phyloP scores from a whole-genome alignment of 2,888 invertebrate genomes.

The Stenolophus ochropezus region DNA sequence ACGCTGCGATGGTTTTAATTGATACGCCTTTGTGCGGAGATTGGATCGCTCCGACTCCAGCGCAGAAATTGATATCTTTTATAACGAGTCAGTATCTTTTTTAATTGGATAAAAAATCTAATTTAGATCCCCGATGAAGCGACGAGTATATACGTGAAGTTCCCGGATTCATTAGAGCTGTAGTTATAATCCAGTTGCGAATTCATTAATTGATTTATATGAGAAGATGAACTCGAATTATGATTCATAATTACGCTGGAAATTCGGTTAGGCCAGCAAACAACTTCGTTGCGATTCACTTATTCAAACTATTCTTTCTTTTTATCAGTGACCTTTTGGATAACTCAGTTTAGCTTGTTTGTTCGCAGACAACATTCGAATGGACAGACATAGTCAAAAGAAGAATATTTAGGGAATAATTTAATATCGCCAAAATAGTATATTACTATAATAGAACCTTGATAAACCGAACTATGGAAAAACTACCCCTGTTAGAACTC shows the following conservation, averaged over 20 bases:
- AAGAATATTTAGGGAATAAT: no score
- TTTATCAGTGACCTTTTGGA: no score
- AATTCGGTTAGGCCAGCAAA: background rate
- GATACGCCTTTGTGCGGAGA: slow-evolving; percentile 48
- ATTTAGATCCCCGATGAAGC: slow-evolving; percentile 39
- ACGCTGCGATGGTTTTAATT: slow-evolving; percentile 42
- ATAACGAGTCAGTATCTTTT: slow-evolving; percentile 50
- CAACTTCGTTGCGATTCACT: background rate
- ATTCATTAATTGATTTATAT: slow-evolving; percentile 40
- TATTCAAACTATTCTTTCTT: no score
- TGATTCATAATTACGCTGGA: slow-evolving; percentile 5
- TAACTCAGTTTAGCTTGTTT: no score
- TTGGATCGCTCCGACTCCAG: slow-evolving; percentile 15
- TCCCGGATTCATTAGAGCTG: slow-evolving; percentile 12
- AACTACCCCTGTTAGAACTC: background rate
- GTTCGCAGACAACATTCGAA: no score
- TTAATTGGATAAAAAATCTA: slow-evolving; percentile 46
- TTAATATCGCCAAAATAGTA: no score
- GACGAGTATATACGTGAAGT: slow-evolving; percentile 20
- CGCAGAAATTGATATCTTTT: slow-evolving; percentile 54
- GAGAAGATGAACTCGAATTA: slow-evolving; percentile 18
- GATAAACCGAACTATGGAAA: background rate
- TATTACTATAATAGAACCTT: background rate
- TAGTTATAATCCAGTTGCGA: slow-evolving; percentile 14
- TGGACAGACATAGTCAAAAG: no score